These are phyloP conservation scores for Gastracanthus pulcherrimus DNA, from an alignment of 2,888 invertebrate species.

Conservation along the genomic window DNA sequence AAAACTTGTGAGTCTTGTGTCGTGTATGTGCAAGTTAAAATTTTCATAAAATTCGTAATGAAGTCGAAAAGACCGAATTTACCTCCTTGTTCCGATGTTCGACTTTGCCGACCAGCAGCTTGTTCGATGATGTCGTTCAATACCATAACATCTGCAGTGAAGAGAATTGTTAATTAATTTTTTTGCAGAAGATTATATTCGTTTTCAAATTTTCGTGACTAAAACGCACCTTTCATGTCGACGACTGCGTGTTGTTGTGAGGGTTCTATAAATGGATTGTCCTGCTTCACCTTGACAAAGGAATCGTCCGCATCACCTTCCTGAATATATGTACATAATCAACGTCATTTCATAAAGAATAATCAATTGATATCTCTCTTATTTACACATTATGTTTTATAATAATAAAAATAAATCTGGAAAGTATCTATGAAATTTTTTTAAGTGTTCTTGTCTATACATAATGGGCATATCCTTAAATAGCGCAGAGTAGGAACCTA, in stretches of 20 bases:
- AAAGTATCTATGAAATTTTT: too few species aligned
- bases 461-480: too few species aligned
- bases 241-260: slow-evolving; percentile 92
- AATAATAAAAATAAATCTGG: too few species aligned
- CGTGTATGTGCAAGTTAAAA: slow-evolving; percentile 36
- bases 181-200: neutral
- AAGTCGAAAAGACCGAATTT: slow-evolving; percentile 70
- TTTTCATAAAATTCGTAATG: neutral
- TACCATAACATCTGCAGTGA: slow-evolving; percentile 93
- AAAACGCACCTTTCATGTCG: slow-evolving; percentile 91
- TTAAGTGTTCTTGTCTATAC: too few species aligned
- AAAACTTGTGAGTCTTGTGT: slow-evolving; percentile 37
- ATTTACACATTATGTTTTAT: too few species aligned
- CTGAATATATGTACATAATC: slow-evolving; percentile 76
- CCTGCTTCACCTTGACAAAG: slow-evolving; percentile 89
- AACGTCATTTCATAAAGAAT: neutral
- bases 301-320: slow-evolving; percentile 91
- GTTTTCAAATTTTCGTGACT: neutral
- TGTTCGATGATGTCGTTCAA: slow-evolving; percentile 98
- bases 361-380: too few species aligned
- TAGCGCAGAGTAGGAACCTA: too few species aligned
- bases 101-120: slow-evolving; percentile 92
- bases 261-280: slow-evolving; percentile 95
- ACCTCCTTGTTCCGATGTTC: slow-evolving; percentile 93
- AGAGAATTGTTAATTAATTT: slow-evolving; percentile 53